Base-by-base conservation (phyloP, 2,113 vertebrate genomes). In the Leptobrachium ailaonicum region DNA sequence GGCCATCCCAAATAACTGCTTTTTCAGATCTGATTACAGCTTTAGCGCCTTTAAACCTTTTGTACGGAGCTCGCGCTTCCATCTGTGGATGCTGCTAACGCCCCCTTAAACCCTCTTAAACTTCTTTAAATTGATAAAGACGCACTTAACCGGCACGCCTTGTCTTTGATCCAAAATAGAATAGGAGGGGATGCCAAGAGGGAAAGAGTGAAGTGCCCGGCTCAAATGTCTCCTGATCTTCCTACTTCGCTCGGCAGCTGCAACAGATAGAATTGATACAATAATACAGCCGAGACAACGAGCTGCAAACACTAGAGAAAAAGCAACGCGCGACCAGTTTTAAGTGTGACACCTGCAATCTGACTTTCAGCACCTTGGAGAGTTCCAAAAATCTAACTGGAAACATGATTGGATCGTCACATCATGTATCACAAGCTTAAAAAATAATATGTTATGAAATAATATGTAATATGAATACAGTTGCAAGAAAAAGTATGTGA, bases 1-100 rank as follows among this genome's bases (percentile, higher is more conserved):
- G 20, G 20, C 20, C 20, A 32, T 32, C 20, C 20, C 20, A 32
- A 32, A 32, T 32, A 32, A 32, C 20, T 50, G n/a, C 58, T 40
- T 72, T 66, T 47, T 32, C n/a, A 75, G n/a, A 64, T 75, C 58
- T 75, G 60, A 75, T 75, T 66, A 66, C 44, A 64, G 60, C n/a
- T 50, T 72, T 41, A 64, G 60, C 50, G 43, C 42, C 73, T 63
- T 63, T 64, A 63, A 75, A 45, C 73, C 14, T 60, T 47, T 42
- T 75, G 5, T 53, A 3, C 45, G 9, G 68, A 44, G 68, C 44
- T 32, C 47, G 68, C 44, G 14, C 43, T 40, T 71, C 45, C n/a
- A 50, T 40, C 44, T 71, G 14, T n/a, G n/a, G 68, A 32, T 13
- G 6, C 68, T 47, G 14, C n/a, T 71, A 50, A 71, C 68, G 10